Evolutionary conservation across 2,113 vertebrate genomes (phyloP).

Genomic region (Phalacrocorax carbo): DNA sequence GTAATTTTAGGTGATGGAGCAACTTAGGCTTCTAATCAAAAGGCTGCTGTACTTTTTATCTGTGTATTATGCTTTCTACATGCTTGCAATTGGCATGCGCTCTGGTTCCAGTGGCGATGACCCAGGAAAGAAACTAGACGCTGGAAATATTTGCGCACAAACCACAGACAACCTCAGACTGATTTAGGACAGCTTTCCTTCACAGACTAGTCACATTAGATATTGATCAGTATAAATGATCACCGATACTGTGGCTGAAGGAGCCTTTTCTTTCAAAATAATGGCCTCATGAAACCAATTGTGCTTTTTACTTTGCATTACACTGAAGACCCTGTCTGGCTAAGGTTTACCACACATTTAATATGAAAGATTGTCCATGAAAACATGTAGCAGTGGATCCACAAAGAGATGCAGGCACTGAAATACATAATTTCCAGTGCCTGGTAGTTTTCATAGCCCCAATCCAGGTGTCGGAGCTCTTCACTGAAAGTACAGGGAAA

Average conservation of each 20-base stretch:
- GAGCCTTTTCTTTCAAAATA: neutral
- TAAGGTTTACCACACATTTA: neutral
- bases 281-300: neutral
- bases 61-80: neutral
- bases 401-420: neutral
- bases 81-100: neutral
- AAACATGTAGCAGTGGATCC: neutral
- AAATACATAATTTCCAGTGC: neutral
- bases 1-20: neutral
- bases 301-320: neutral
- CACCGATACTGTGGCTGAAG: neutral
- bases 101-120: neutral
- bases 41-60: neutral
- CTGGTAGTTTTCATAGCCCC: neutral
- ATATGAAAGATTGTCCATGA: neutral
- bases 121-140: neutral
- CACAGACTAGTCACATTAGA: neutral
- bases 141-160: neutral
- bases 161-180: neutral
- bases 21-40: neutral
- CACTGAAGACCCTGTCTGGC: neutral
- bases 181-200: neutral
- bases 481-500: accelerated
- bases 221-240: neutral
- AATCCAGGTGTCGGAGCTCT: neutral